Evolutionary conservation across 2,797 vertebrate genomes (phyloP).

Genomic region (Brachyrhaphis roseni): DNA sequence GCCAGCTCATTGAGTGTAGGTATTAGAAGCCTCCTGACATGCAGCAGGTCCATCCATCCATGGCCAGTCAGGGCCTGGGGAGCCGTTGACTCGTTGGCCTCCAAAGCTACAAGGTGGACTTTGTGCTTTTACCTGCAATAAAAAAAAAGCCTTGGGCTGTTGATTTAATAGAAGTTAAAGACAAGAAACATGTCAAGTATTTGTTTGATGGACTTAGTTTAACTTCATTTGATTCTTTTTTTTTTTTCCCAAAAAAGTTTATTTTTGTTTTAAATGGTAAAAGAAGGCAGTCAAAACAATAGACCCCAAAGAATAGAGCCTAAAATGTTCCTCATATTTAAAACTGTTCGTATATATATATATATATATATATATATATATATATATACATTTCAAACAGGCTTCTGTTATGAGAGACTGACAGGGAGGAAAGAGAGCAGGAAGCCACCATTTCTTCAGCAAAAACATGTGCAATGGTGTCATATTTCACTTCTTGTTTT

Average conservation of each 20-base stretch:
- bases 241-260: not conserved
- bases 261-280: not conserved
- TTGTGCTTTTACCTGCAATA: slow-evolving; percentile 40
- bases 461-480: slow-evolving; percentile 15
- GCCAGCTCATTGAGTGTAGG: slow-evolving; percentile 74
- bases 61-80: slow-evolving; percentile 57
- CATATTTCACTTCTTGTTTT: slow-evolving; percentile 37
- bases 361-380: no score
- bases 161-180: slow-evolving; percentile 13
- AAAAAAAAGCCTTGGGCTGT: slow-evolving; percentile 12
- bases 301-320: not conserved
- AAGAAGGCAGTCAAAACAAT: not conserved
- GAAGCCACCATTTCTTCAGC: slow-evolving; percentile 47
- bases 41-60: slow-evolving; percentile 68
- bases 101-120: slow-evolving; percentile 42
- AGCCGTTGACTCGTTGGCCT: slow-evolving; percentile 64
- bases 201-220: not conserved
- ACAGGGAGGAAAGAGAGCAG: slow-evolving; percentile 48
- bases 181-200: slow-evolving; percentile 10
- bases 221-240: not conserved
- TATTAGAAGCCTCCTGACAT: slow-evolving; percentile 69
- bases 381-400: slow-evolving; percentile 27
- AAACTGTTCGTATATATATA: slow-evolving; percentile 19
- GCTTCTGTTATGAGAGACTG: slow-evolving; percentile 69
- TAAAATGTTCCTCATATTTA: slow-evolving; percentile 7